Conservation (phyloP, 2,797 vertebrate species). For the Chaenodraco wilsoni region DNA sequence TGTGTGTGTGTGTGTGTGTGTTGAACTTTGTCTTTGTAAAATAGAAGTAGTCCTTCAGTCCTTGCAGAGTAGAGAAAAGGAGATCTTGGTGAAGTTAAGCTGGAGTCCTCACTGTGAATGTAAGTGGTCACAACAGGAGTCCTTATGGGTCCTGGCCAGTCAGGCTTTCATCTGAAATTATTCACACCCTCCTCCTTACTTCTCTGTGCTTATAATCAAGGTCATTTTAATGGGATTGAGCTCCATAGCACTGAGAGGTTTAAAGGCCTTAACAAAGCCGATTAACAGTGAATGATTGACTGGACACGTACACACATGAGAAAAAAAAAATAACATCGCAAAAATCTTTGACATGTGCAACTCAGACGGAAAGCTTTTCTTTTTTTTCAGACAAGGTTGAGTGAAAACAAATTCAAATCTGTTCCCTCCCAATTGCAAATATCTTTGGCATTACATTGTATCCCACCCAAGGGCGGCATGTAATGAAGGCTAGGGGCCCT, state of each 20-base stretch:
- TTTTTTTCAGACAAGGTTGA: neutral
- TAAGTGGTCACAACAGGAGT: conserved; percentile 60
- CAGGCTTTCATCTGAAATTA: conserved; percentile 73
- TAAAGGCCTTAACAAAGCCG: conserved; percentile 83
- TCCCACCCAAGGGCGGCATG: too few species aligned
- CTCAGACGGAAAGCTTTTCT: neutral
- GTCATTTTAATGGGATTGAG: conserved; percentile 86
- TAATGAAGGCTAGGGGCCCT: too few species aligned
- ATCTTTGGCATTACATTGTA: too few species aligned
- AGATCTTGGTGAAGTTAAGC: conserved; percentile 39
- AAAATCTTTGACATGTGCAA: conserved; percentile 11
- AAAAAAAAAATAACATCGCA: neutral
- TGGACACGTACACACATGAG: conserved; percentile 44
- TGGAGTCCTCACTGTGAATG: conserved; percentile 50
- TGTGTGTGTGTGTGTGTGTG: neutral
- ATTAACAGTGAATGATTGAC: conserved; percentile 80
- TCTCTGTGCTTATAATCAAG: conserved; percentile 73
- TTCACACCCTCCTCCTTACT: conserved; percentile 64
- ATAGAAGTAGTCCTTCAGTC: neutral
- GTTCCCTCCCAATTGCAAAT: neutral
- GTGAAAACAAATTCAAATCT: neutral
- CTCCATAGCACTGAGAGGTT: conserved; percentile 72
- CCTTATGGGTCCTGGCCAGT: conserved; percentile 55
- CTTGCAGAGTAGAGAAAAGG: conserved; percentile 29
- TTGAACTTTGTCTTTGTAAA: neutral